Evolutionary conservation across 2,113 vertebrate species (phyloP).

Genomic region (Prietella phreatophila): DNA sequence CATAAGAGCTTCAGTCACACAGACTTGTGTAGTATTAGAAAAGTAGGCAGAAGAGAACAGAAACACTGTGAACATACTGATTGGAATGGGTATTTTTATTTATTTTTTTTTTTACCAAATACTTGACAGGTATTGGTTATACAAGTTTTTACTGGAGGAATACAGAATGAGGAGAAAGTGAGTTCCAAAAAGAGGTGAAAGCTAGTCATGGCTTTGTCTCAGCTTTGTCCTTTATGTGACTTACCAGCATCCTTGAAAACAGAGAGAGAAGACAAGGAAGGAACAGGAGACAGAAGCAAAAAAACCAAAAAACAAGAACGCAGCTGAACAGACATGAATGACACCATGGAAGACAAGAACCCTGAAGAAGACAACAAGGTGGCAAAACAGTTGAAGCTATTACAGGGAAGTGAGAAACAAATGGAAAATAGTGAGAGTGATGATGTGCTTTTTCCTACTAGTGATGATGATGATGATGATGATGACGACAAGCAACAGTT

Average conservation of each 20-base stretch:
- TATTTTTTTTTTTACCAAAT: not conserved
- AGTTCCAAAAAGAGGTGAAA: not conserved
- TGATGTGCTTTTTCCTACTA: not conserved
- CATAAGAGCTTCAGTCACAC: not conserved
- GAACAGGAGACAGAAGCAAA: not conserved
- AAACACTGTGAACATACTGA: not conserved
- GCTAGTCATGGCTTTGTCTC: not conserved
- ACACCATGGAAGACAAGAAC: not conserved
- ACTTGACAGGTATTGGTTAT: not conserved
- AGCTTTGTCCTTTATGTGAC: not conserved
- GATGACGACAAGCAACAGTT: not conserved
- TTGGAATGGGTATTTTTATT: not conserved
- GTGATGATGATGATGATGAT: not conserved
- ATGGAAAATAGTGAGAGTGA: not conserved
- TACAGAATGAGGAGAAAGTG: not conserved
- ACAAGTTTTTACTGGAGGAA: not conserved
- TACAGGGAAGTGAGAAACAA: not conserved
- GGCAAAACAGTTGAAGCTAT: not conserved
- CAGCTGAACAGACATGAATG: not conserved
- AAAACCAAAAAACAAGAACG: not conserved
- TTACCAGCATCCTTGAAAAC: not conserved
- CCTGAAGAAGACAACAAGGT: not conserved
- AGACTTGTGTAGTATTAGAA: constrained; percentile 9
- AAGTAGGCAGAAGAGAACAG: not conserved
- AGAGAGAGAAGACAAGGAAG: not conserved